These are phyloP conservation scores for Garrulus glandarius DNA, from an alignment of 2,797 vertebrate species.

Conservation along the genomic window DNA sequence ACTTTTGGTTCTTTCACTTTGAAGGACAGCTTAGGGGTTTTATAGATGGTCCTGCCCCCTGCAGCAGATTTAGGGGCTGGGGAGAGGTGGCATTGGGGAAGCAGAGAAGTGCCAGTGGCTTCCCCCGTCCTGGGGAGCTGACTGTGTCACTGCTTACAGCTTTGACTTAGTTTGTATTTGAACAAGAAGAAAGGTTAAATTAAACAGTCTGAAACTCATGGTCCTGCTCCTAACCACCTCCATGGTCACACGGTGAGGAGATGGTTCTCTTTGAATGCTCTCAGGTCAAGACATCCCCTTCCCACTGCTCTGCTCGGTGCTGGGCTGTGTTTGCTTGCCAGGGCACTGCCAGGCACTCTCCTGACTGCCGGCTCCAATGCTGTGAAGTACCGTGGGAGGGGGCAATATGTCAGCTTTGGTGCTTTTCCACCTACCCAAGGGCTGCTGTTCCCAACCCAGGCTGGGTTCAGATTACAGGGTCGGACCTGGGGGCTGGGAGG, in stretches of 20 bases:
- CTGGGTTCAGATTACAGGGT: not conserved
- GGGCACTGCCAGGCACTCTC: not conserved
- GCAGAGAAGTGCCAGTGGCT: not conserved
- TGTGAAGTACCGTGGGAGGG: not conserved
- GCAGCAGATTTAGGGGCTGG: not conserved
- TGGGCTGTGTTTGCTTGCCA: not conserved
- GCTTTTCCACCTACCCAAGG: not conserved
- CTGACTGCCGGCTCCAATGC: rapidly evolving
- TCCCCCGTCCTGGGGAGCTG: not conserved
- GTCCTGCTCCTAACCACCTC: not conserved
- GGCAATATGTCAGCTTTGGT: not conserved
- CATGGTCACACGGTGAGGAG: not conserved
- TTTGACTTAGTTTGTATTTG: not conserved
- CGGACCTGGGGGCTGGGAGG: not conserved
- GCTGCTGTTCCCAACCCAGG: not conserved
- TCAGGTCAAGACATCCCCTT: not conserved
- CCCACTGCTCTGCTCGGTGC: not conserved
- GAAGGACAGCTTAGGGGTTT: not conserved
- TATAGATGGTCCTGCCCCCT: not conserved
- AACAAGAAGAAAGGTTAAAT: not conserved
- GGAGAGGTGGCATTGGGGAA: not conserved
- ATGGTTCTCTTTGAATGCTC: not conserved
- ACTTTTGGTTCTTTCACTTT: not conserved
- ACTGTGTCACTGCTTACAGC: not conserved
- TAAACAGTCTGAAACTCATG: not conserved